These are phyloP conservation scores for Luehdorfia chinensis DNA, from an alignment of 1,140 invertebrate genomes.

Conservation along the genomic window DNA sequence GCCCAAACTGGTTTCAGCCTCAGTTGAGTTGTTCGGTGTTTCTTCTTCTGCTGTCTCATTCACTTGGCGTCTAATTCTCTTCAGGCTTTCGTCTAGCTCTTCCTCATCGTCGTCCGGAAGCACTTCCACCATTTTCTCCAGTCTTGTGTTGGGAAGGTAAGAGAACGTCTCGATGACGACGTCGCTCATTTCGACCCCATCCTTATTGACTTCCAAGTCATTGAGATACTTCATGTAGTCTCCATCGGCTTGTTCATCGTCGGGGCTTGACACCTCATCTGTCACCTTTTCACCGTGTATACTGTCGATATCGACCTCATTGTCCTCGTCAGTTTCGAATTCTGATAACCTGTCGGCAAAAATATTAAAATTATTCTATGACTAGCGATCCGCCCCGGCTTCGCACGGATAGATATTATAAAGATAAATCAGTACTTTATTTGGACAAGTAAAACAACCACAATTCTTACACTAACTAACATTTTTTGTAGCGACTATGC, in stretches of 20 bases:
- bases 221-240: constrained; percentile 2
- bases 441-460: no score
- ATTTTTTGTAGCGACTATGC: no score
- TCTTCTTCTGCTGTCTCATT: constrained; percentile 7
- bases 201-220: constrained; percentile 17
- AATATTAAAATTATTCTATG: no score
- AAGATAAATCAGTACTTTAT: no score
- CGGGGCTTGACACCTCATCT: neutral
- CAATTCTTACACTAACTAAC: no score
- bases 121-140: neutral
- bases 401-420: no score
- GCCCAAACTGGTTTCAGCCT: neutral
- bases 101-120: neutral
- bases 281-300: neutral
- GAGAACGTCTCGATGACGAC: constrained; percentile 21
- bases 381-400: no score
- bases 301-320: constrained; percentile 3
- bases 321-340: neutral
- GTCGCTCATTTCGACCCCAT: constrained; percentile 15
- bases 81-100: neutral
- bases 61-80: constrained; percentile 3
- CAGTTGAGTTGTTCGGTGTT: neutral
- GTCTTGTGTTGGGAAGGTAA: neutral
- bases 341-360: constrained; percentile 4
- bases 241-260: constrained; percentile 7